Evolutionary conservation across 1,140 invertebrate genomes (phyloP).

Genomic region (Drosophila kohkoa): DNA sequence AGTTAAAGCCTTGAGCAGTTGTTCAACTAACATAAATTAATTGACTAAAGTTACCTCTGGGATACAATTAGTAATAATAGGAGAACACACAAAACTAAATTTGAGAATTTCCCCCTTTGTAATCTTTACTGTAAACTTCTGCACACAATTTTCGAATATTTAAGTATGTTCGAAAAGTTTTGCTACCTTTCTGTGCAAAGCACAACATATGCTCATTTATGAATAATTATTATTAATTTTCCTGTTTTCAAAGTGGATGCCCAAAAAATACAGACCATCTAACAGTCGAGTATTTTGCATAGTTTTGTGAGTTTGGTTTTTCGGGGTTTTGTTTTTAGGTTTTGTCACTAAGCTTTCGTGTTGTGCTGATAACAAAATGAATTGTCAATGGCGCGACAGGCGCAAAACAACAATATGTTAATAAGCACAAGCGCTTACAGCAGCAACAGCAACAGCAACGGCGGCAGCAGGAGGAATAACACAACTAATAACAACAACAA

Average conservation of each 20-base stretch:
- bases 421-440: constrained; percentile 61
- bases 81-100: background rate
- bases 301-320: background rate
- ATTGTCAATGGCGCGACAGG: constrained; percentile 72
- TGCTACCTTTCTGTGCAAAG: background rate
- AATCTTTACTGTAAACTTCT: background rate
- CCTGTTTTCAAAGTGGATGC: background rate
- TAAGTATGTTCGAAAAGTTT: background rate
- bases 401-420: constrained; percentile 73
- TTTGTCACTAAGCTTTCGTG: constrained; percentile 54
- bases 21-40: background rate
- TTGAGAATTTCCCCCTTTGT: background rate
- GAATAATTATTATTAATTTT: background rate
- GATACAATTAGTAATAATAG: no score
- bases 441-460: constrained; percentile 20
- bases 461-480: background rate
- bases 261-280: constrained; percentile 14
- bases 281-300: background rate
- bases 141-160: background rate
- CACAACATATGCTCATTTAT: background rate
- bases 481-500: constrained; percentile 17
- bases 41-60: background rate
- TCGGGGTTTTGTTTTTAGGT: constrained; percentile 43
- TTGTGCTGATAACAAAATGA: constrained; percentile 69
- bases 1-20: background rate